Base-by-base conservation (phyloP, 1,140 invertebrate species). In the Aphaenogaster ashmeadi region DNA sequence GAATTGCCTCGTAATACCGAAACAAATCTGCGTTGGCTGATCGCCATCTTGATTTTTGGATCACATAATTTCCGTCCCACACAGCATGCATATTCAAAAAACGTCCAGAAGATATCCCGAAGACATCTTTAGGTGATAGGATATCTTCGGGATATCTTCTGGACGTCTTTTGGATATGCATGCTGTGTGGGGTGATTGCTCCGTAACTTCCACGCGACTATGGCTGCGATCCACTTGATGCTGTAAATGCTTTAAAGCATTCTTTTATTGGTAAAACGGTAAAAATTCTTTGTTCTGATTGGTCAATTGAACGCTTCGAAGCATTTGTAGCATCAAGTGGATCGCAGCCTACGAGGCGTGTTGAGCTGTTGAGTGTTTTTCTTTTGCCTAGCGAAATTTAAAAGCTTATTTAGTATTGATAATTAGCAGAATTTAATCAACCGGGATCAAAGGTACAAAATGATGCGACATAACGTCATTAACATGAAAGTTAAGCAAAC, bases 401-500 rank as follows among this genome's bases (percentile, higher is more conserved):
- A 36, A 56, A 8, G 41, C 27, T 27, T 27, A 27, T 44, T 44
- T 44, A 44, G 7, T 44, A 44, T 44, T 44, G 0, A 44, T 7
- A 44, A 56, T 21, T 21, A 21, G 7, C 7, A 8, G n/a, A 18
- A 64, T 36, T 64, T 3, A 4, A 5, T 27, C 33, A 64, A 33
- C 6, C 2, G 13, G 1, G 13, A 27, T 7, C 6, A 6, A 64
- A 64, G 27, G 13, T 13, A 36, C 6, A 6, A 56, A n/a, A 64
- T 62, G 27, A 15, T 52, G 50, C 50, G 6, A 56, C 18, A 56
- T 8, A 18, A n/a, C 7, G 18, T 56, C 54, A n/a, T 56, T 56
- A 56, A 56, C n/a, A 56, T 56, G 54, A 56, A n/a, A n/a, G 54
- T n/a, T 56, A 56, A 56, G 7, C n/a, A 56, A 56, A 56, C n/a